Evolutionary conservation across 1,140 invertebrate species (phyloP), one percentile per base, ranked within the genome.

Genomic region (Nymphalis io): DNA sequence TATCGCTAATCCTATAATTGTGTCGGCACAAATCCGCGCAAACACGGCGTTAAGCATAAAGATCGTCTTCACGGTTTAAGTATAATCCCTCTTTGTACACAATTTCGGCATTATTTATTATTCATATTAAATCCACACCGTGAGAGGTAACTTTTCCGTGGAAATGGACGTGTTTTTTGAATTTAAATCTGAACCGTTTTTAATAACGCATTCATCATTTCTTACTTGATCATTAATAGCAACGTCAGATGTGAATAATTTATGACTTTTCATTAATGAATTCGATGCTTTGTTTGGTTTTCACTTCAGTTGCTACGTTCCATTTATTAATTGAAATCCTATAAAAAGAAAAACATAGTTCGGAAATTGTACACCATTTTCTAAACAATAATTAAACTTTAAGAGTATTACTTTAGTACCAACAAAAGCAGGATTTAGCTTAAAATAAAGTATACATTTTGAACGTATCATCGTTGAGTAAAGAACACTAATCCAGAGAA

Each of bases 61-160:
- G 23, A 12, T 13, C 15, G 15, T 23, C 51, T 55, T 27, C 15
- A 27, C 46, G 46, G 18, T 23, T 55, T 55, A 55, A 55, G 12
- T 55, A 33, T 23, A 48, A 61, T 6, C 40, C 20, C 21, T 61
- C 21, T 61, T 27, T 38, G 42, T 46, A 46, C 5, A 61, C 42
- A 61, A 48, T 33, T 39, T 48, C 10, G 51, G 21, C 4, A 42
- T 61, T 61, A 61, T 61, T 61, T 48, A 61, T 61, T 61, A 61
- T 60, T 60, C 59, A 48, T 33, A 20, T 46, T 61, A 61, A 61
- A 27, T 48, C 60, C 60, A 48, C 38, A 61, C 44, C 60, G 44
- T 33, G 23, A n/a, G 27, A 33, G 15, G 15, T 10, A 60, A 40
- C 12, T 60, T 27, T 48, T 61, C 12, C 48, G 21, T 61, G 10